These are phyloP conservation scores for Corythucha ciliata DNA, from an alignment of 2,888 invertebrate genomes.

Conservation along the genomic window DNA sequence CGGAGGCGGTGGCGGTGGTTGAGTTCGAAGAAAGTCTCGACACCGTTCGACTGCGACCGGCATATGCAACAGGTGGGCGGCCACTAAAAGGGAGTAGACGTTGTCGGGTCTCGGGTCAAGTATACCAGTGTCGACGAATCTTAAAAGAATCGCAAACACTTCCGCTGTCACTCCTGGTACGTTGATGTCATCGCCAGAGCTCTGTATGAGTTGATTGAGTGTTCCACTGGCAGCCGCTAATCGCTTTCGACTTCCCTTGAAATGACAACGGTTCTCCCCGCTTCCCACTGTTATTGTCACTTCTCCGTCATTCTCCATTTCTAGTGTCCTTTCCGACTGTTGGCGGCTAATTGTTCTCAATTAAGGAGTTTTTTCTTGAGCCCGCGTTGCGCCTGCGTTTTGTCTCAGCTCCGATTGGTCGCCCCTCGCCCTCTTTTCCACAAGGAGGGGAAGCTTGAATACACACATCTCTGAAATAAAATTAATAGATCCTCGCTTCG, in stretches of 20 bases:
- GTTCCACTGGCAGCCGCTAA: slow-evolving; percentile 61
- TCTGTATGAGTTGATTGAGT: too few relatives aligned
- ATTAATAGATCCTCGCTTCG: slow-evolving; percentile 28
- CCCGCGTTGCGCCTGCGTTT: slow-evolving; percentile 16
- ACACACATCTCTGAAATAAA: slow-evolving; percentile 28
- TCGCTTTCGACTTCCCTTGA: slow-evolving; percentile 57
- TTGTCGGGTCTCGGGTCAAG: slow-evolving; percentile 59
- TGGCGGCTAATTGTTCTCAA: slow-evolving; percentile 23
- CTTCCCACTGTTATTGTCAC: slow-evolving; percentile 37
- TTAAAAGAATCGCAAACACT: slow-evolving; percentile 55
- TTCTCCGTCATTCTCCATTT: slow-evolving; percentile 22
- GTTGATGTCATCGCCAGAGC: slow-evolving; percentile 40
- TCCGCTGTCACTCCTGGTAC: slow-evolving; percentile 38
- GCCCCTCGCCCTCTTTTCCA: slow-evolving; percentile 21
- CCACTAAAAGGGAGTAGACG: slow-evolving; percentile 60
- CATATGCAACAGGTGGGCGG: slow-evolving; percentile 64
- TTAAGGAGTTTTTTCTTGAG: slow-evolving; percentile 24
- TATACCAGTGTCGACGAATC: slow-evolving; percentile 67
- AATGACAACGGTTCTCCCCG: slow-evolving; percentile 42
- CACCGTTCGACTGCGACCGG: slow-evolving; percentile 61
- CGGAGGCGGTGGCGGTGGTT: slow-evolving; percentile 22
- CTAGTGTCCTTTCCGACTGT: slow-evolving; percentile 18
- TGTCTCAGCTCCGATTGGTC: slow-evolving; percentile 26
- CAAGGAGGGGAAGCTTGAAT: slow-evolving; percentile 20
- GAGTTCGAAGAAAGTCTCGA: slow-evolving; percentile 44